phyloP scores from a whole-genome alignment of 2,113 vertebrate species.

The Oriolus oriolus region DNA sequence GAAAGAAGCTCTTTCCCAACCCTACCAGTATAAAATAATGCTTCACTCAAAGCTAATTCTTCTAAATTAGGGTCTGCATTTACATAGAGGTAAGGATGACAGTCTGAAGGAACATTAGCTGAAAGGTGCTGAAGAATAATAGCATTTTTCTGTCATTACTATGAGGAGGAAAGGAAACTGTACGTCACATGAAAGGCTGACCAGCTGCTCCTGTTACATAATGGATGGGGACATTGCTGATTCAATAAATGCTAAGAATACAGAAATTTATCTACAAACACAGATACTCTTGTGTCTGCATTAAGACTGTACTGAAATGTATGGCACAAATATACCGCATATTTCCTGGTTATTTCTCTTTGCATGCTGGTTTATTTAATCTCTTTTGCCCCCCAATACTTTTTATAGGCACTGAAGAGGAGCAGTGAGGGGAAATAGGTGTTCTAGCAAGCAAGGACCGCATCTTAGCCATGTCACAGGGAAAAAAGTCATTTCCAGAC shows the following conservation, averaged over 20 bases:
- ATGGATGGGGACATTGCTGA: not conserved
- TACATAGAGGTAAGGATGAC: not conserved
- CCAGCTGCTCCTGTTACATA: not conserved
- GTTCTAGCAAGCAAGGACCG: not conserved
- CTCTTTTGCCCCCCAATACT: not conserved
- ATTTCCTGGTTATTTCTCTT: slow-evolving; percentile 2
- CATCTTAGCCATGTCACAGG: not conserved
- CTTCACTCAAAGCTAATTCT: not conserved
- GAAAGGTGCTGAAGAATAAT: slow-evolving; percentile 7
- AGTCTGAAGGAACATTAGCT: not conserved
- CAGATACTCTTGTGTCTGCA: not conserved
- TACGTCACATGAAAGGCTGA: not conserved
- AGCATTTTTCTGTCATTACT: not conserved
- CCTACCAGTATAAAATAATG: not conserved
- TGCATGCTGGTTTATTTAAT: not conserved
- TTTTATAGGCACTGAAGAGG: not conserved
- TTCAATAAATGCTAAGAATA: slow-evolving; percentile 20
- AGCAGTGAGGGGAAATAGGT: not conserved
- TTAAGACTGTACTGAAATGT: not conserved
- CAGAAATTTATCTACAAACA: not conserved
- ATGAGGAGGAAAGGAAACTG: slow-evolving; percentile 7
- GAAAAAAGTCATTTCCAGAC: not conserved
- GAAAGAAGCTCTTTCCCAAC: not conserved
- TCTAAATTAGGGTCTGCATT: not conserved
- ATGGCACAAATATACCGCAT: not conserved